A percentile compares a stretch with the other conserved stretches of the same genome.
These are phyloP conservation scores for Lepidurus couesii DNA, from an alignment of 1,140 invertebrate genomes.

Conservation along the genomic window DNA sequence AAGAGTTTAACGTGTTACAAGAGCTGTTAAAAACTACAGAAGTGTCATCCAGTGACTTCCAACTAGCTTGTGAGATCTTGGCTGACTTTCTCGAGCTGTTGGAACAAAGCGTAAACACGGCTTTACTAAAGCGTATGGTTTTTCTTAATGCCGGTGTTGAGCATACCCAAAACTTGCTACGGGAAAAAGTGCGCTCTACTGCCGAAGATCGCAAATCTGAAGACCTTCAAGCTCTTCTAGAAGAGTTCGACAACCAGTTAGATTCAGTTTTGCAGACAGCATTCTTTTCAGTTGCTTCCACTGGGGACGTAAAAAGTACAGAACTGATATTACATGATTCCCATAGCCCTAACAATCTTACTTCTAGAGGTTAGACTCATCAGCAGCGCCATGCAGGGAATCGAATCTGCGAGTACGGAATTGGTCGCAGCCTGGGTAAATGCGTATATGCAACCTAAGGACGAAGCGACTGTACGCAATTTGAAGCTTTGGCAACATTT, in stretches of 20 bases:
- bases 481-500: background rate
- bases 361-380: background rate
- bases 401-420: background rate
- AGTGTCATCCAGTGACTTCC: background rate
- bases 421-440: background rate
- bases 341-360: background rate
- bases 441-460: background rate
- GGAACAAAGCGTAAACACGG: background rate
- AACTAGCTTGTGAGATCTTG: background rate
- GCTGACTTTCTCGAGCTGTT: background rate
- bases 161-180: background rate
- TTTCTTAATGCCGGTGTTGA: background rate
- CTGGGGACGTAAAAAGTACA: background rate
- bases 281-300: conserved; percentile 1
- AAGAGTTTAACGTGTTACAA: background rate
- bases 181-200: background rate
- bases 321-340: too few relatives aligned
- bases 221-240: background rate
- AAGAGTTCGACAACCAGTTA: background rate
- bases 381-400: background rate
- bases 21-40: background rate
- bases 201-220: background rate
- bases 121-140: background rate
- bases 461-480: background rate
- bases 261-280: background rate